These are phyloP conservation scores for Xenops minutus DNA, from an alignment of 2,797 vertebrate species.

Conservation along the genomic window DNA sequence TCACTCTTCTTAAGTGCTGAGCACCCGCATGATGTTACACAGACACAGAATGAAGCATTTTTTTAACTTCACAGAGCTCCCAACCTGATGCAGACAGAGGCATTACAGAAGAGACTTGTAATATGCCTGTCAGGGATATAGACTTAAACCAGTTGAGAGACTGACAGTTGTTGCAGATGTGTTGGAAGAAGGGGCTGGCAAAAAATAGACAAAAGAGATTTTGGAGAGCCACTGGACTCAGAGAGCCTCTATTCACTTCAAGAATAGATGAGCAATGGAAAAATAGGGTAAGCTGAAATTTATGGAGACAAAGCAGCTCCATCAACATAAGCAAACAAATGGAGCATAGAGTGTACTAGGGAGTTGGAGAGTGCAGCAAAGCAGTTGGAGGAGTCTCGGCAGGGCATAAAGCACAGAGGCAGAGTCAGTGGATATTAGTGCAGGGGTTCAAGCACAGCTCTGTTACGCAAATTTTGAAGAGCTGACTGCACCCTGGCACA, in stretches of 20 bases:
- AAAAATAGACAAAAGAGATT: background rate
- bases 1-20: background rate
- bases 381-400: background rate
- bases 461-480: background rate
- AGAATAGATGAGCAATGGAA: background rate
- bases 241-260: background rate
- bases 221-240: background rate
- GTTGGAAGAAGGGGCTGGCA: background rate
- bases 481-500: background rate
- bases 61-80: background rate
- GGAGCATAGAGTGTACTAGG: background rate
- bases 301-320: background rate
- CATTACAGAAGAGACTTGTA: background rate
- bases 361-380: background rate
- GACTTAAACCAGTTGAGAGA: background rate
- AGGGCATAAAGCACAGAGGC: background rate
- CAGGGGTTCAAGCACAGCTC: background rate
- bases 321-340: rapidly evolving
- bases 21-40: background rate
- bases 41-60: background rate
- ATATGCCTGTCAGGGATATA: background rate
- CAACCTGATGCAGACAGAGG: background rate
- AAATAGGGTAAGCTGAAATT: background rate
- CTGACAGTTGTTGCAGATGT: background rate
- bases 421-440: background rate